Evolutionary conservation across 2,888 invertebrate genomes (phyloP), one percentile per base, ranked within the genome.

Genomic region (Apodemia hepburni): DNA sequence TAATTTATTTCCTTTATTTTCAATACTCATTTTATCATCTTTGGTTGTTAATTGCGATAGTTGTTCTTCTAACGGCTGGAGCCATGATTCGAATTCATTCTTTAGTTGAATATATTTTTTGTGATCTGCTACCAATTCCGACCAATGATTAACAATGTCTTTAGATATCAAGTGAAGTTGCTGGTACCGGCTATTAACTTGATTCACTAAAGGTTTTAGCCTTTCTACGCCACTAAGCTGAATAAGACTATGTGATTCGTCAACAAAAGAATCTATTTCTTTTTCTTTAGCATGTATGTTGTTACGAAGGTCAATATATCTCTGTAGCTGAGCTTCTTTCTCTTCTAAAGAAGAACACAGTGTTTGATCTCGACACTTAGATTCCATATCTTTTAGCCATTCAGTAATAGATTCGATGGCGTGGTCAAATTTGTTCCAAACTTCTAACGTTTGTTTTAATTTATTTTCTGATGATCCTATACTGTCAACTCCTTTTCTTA

Each of bases 351-450:
- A 95, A 0, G 96, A 95, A 78, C 97, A 95, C 3, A 98, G 88
- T 69, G 95, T 95, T 80, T 97, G 97, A 73, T 98, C 97, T 61
- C 97, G 94, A 78, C 98, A 96, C 63, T 95, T 94, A 9, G 94
- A 93, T 88, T 98, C 98, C 79, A 95, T 95, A 35, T 94, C 92
- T 75, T 97, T 95, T 70, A 98, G 95, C 98, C 98, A 98, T 71
- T 95, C 95, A 12, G 96, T 96, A 42, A 97, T 94, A 29, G 93
- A 92, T 69, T 98, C 97, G 57, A 97, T 92, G 38, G 95, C 94
- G 58, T 93, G 93, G 78, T 98, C 98, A 81, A 98, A 98, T 65
- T 95, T 95, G 70, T 95, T 93, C 98, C 98, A 98, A 78, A 96
- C 96, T 61, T 94, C 93, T 1, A 97, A 84, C 0, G 96, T 94